Evolutionary conservation across 1,140 invertebrate genomes (phyloP).

Genomic region (Ostrea denselamellosa): DNA sequence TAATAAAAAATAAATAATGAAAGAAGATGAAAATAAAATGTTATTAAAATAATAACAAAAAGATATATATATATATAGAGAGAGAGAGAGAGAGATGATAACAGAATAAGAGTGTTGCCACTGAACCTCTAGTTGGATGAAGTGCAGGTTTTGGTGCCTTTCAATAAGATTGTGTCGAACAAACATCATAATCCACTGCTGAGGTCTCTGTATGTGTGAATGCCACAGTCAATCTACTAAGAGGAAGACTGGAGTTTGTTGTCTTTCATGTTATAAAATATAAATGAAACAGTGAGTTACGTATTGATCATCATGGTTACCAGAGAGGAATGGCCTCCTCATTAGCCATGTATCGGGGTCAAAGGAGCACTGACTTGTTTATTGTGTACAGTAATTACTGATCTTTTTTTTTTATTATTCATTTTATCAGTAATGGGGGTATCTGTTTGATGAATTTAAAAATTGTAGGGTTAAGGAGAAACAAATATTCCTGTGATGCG

Average conservation of each 20-base stretch:
- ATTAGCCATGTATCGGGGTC: neutral
- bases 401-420: neutral
- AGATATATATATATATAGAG: no score
- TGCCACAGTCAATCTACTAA: neutral
- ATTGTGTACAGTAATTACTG: neutral
- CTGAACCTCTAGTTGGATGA: neutral
- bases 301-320: neutral
- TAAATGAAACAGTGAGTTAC: constrained; percentile 19
- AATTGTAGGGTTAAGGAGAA: neutral
- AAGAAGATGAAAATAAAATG: no score
- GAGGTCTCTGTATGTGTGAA: neutral
- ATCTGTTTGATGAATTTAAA: neutral
- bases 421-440: neutral
- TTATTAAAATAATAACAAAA: no score
- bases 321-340: neutral
- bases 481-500: neutral
- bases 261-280: constrained; percentile 7
- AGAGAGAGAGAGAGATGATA: no score
- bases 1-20: no score
- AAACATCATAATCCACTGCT: neutral
- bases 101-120: no score
- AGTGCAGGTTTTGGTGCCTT: neutral
- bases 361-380: neutral
- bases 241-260: neutral
- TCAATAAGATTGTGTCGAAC: neutral